phyloP scores from a whole-genome alignment of 2,113 vertebrate species.

The Neolamprologus devosi region DNA sequence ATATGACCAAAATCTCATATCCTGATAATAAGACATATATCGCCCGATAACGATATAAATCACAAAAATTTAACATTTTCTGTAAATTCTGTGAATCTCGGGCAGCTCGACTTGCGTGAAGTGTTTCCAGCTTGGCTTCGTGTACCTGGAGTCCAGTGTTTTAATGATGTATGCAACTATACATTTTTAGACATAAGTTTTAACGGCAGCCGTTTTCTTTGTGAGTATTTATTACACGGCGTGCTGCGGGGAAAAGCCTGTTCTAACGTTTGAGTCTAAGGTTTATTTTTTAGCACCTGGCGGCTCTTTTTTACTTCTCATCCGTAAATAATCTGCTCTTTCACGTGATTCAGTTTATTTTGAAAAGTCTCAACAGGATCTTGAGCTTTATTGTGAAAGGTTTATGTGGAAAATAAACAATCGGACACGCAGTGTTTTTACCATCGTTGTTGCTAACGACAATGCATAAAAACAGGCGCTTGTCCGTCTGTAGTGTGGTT shows the following conservation, averaged over 20 bases:
- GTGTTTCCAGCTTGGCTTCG: neutral
- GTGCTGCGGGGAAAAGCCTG: accelerated
- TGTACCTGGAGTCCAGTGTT: accelerated
- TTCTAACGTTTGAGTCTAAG: neutral
- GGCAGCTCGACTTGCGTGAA: too few species aligned
- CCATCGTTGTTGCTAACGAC: accelerated
- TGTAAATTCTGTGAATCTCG: neutral
- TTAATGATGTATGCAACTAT: accelerated
- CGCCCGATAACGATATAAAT: neutral
- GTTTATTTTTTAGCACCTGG: accelerated
- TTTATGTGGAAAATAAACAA: neutral
- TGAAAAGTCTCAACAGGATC: neutral
- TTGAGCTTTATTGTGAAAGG: neutral
- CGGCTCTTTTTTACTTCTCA: accelerated
- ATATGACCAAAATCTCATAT: neutral
- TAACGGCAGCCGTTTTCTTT: accelerated
- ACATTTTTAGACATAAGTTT: too few species aligned
- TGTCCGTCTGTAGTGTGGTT: too few species aligned
- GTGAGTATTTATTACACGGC: neutral
- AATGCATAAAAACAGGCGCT: accelerated
- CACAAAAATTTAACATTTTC: neutral
- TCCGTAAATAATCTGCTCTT: neutral
- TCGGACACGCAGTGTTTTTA: accelerated
- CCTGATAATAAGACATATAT: neutral
- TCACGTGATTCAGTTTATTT: neutral